Evolutionary conservation across 2,888 invertebrate genomes (phyloP).

Genomic region (Andrena minutula): DNA sequence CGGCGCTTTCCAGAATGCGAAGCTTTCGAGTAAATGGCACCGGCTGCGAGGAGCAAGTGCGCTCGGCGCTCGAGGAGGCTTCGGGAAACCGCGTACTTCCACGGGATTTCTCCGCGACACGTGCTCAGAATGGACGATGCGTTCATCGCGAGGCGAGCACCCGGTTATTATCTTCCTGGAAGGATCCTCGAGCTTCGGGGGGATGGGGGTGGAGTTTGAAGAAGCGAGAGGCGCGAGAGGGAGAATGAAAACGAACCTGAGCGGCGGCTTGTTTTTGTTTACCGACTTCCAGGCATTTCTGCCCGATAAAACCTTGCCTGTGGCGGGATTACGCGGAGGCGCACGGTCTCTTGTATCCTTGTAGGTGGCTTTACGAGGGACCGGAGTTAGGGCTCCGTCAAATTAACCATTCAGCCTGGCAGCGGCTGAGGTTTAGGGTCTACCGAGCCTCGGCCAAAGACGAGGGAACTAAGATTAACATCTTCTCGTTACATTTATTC

Average conservation of each 20-base stretch:
- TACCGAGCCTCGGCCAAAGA: background rate
- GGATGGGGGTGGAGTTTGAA: background rate
- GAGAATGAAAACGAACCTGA: slow-evolving; percentile 20
- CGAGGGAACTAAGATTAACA: background rate
- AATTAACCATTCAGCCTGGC: too few species aligned
- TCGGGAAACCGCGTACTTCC: background rate
- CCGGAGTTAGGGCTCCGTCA: too few species aligned
- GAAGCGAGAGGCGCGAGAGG: background rate
- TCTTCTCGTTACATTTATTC: too few species aligned
- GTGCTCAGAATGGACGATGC: slow-evolving; percentile 30
- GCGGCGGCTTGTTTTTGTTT: slow-evolving; percentile 41
- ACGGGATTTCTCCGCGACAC: slow-evolving; percentile 16
- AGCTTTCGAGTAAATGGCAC: background rate
- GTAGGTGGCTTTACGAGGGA: background rate
- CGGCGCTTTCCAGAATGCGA: background rate
- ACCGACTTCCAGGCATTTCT: background rate
- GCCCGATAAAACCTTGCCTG: slow-evolving; percentile 5
- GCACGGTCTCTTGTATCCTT: background rate
- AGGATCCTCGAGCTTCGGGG: background rate
- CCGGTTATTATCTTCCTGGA: slow-evolving; percentile 21
- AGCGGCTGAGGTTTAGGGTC: too few species aligned
- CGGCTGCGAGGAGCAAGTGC: background rate
- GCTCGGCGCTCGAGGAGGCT: too few species aligned
- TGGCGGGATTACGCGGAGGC: slow-evolving; percentile 2
- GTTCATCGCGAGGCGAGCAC: slow-evolving; percentile 8